A percentile compares a stretch with the other conserved stretches of the same genome.
phyloP scores from a whole-genome alignment of 2,797 vertebrate species.

The Calcarius lapponicus region DNA sequence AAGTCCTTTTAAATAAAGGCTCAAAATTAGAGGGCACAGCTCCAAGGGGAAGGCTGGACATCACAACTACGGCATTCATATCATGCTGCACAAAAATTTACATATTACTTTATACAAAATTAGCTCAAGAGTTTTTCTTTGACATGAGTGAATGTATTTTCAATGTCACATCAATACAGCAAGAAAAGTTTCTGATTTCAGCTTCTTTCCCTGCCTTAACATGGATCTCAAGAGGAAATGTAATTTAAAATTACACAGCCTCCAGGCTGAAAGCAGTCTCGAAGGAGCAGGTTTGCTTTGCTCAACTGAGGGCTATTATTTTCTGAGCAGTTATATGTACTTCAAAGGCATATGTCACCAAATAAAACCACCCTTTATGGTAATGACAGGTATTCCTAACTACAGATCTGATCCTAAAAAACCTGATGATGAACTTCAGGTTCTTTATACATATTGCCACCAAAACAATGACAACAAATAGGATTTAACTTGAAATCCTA shows the following conservation, averaged over 20 bases:
- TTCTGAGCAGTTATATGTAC: neutral
- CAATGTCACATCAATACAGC: neutral
- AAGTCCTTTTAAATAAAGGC: neutral
- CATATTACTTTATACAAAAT: neutral
- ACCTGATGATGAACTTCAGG: neutral
- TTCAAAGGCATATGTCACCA: neutral
- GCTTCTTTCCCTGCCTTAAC: accelerated
- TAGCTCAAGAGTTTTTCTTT: neutral
- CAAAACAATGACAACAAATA: neutral
- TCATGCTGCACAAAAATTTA: neutral
- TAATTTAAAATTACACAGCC: neutral
- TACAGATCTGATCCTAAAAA: neutral
- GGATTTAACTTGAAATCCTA: neutral
- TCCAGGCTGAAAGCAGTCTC: neutral
- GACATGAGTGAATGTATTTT: neutral
- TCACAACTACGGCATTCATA: accelerated
- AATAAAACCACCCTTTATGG: neutral
- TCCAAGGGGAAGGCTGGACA: neutral
- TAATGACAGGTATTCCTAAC: neutral
- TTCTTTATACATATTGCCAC: neutral
- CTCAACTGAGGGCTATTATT: neutral
- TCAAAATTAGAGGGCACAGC: neutral
- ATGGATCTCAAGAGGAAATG: neutral
- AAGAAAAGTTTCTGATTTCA: neutral
- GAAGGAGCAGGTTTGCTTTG: neutral